Evolutionary conservation across 2,113 vertebrate species (phyloP), one percentile per base, ranked within the genome.

Genomic region (Eptatretus burgeri): DNA sequence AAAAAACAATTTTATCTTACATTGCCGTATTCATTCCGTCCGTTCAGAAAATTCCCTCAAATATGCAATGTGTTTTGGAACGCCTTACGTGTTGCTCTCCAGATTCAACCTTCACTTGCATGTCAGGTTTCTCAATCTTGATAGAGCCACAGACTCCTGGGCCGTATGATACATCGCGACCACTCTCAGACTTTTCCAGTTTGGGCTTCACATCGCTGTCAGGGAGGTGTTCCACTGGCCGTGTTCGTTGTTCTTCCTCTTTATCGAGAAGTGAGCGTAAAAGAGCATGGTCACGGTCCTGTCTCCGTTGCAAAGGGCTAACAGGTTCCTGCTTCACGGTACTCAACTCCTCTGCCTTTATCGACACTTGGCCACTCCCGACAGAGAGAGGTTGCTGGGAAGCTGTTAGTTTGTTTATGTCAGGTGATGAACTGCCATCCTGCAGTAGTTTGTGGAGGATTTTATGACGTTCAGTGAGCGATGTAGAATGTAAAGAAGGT

Each of bases 361-460:
- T 70, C 73, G 95, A 8, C 91, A 88, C 0, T 88, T 95, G 68
- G 91, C 84, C 63, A 81, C n/a, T 17, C 12, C n/a, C n/a, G 56
- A 20, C 12, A 20, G 56, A 60, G 56, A n/a, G 20, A 20, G 56
- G 56, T n/a, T 20, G 56, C 27, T 41, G 27, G 27, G 27, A 75
- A 1, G 84, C 87, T 1, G 91, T 98, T 67, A 98, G 95, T 69
- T 87, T 86, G 62, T 87, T 88, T 17, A 98, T 86, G 53, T 98
- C 91, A 2, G 89, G 88, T 0, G 91, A 85, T 17, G 91, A 96
- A 74, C 93, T 93, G 50, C 85, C 86, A 8, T 96, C 91, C 73
- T 94, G 82, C 66, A 98, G 74, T 68, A 98, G 75, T 71, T 96
- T 98, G 71, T 98, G 91, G 51, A 98, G 78, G 73, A 98, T 98